A percentile compares a stretch with the other conserved stretches of the same genome.
Conservation (phyloP, 2,888 invertebrate species). For the Branchellion lobata region DNA sequence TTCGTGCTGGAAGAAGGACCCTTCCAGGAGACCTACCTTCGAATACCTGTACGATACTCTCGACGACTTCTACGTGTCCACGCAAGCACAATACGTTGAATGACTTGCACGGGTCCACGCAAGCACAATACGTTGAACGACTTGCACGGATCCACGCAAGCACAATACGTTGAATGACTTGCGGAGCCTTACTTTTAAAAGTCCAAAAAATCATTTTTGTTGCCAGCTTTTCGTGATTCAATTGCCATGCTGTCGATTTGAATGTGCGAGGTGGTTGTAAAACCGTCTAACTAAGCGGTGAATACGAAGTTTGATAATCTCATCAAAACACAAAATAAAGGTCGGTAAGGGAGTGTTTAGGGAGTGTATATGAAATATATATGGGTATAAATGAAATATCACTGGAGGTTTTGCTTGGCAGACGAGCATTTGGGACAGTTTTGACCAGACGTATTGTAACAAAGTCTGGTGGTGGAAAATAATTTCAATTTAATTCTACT, state of each 20-base stretch:
- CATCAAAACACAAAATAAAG: too few relatives aligned
- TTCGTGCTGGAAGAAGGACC: constrained; percentile 64
- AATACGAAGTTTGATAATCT: too few relatives aligned
- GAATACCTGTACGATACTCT: constrained; percentile 70
- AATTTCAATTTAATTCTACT: too few relatives aligned
- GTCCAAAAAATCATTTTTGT: too few relatives aligned
- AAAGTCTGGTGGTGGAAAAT: background rate
- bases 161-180: constrained; percentile 49
- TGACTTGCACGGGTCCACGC: constrained; percentile 56
- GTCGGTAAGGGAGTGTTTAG: too few relatives aligned
- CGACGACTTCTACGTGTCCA: constrained; percentile 59
- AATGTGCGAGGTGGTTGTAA: too few relatives aligned
- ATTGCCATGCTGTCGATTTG: too few relatives aligned
- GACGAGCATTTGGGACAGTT: constrained; percentile 4
- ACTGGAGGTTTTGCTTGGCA: too few relatives aligned
- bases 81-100: constrained; percentile 51
- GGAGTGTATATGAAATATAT: too few relatives aligned
- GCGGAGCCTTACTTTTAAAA: constrained; percentile 30
- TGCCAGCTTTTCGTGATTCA: too few relatives aligned
- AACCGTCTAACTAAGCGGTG: too few relatives aligned
- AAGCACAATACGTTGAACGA: constrained; percentile 45
- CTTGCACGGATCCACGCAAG: constrained; percentile 57
- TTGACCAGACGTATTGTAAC: background rate
- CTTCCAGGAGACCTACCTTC: constrained; percentile 93
- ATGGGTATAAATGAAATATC: too few relatives aligned